Evolutionary conservation across 2,113 vertebrate genomes (phyloP), one percentile per base, ranked within the genome.

Genomic region (Xiphorhynchus elegans): DNA sequence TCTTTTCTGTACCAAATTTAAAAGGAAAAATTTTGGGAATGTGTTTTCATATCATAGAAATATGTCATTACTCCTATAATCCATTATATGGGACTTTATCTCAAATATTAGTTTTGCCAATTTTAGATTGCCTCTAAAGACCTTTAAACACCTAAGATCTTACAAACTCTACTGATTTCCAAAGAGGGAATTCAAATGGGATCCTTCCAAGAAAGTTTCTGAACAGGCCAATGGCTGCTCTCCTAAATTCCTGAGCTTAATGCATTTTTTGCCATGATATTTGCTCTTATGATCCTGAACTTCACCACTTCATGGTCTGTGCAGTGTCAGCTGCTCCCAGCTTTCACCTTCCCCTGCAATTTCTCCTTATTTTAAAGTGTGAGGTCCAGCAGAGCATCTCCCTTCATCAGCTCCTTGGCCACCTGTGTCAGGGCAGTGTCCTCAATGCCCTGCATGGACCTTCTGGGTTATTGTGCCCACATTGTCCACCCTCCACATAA

Each of bases 51-150:
- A 14, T 44, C 29, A 52, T 7, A 60, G 31, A 62, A 79, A 35
- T 76, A 44, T 62, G 28, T 39, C 24, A 35, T 92, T 60, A 40
- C 23, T 84, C 28, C 20, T 55, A 0, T 12, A 52, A 29, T 15
- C 39, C 7, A 6, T 42, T 73, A 42, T 5, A 13, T 42, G 6
- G 12, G 16, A 58, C 6, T 84, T 60, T 17, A 73, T 42, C 29
- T 55, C 0, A 0, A 47, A 13, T 56, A 26, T 21, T 7, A 2
- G 0, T 67, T 92, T 84, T 58, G 35, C 20, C 19, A 70, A 5
- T 69, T 93, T 76, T 29, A 24, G 5, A 37, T 49, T 86, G 25
- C 47, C 39, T 86, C 47, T 59, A 18, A 72, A 84, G 63, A 15
- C 9, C 11, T 84, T 89, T 68, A 84, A 91, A 84, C 4, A 4